These are phyloP conservation scores for Lasius platythorax DNA, from an alignment of 2,888 invertebrate species.

Conservation along the genomic window DNA sequence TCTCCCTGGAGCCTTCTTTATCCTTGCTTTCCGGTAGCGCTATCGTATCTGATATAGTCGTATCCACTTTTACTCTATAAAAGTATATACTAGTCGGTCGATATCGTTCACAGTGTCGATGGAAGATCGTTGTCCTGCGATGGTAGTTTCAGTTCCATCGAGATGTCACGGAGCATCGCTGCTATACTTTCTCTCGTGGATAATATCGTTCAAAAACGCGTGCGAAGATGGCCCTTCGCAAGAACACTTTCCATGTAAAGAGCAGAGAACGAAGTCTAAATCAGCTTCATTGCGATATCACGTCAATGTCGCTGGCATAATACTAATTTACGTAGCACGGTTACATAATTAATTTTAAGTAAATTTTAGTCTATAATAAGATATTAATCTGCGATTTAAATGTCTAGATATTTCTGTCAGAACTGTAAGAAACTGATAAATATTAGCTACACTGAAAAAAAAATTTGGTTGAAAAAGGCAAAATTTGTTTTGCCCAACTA, in stretches of 20 bases:
- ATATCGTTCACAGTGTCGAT: conserved; percentile 44
- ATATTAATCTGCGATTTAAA: conserved; percentile 28
- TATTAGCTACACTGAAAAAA: neutral
- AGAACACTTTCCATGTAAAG: neutral
- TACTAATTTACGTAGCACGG: conserved; percentile 9
- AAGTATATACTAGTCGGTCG: conserved; percentile 52
- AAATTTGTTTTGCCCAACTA: no score
- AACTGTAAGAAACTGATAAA: neutral
- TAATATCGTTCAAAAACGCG: conserved; percentile 38
- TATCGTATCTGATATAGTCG: conserved; percentile 57
- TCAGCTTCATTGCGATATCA: conserved; percentile 15
- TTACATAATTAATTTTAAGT: conserved; percentile 18
- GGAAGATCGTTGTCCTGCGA: conserved; percentile 50
- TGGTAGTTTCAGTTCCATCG: conserved; percentile 47
- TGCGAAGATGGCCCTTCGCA: neutral
- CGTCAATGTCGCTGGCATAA: neutral
- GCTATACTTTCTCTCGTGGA: conserved; percentile 12
- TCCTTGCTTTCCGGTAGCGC: conserved; percentile 48
- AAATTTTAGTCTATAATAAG: conserved; percentile 8
- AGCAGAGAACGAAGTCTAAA: neutral
- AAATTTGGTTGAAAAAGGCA: no score
- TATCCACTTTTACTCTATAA: conserved; percentile 54
- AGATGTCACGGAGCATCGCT: conserved; percentile 28
- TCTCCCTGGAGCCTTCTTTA: conserved; percentile 58
- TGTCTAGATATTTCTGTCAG: neutral